phyloP scores from a whole-genome alignment of 2,113 vertebrate genomes.

The Prochilodus magdalenae region DNA sequence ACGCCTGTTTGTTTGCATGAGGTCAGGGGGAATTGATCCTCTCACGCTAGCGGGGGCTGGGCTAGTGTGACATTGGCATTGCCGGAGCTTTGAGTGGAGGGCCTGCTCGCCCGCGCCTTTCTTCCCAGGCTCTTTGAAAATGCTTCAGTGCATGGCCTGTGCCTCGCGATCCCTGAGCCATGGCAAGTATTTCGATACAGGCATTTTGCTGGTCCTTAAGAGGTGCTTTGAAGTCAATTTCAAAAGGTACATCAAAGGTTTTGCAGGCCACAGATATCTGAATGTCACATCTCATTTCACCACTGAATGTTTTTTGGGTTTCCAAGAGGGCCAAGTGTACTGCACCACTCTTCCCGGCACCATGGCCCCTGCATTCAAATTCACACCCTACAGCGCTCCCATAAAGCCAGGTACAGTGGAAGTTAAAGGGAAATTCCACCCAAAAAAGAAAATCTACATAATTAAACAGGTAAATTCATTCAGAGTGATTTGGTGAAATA shows the following conservation, averaged over 20 bases:
- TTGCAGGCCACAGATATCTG: conserved; percentile 40
- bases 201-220: conserved; percentile 50
- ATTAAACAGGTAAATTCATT: too few relatives aligned
- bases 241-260: conserved; percentile 69
- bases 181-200: conserved; percentile 58
- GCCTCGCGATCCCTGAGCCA: conserved; percentile 36
- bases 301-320: background rate
- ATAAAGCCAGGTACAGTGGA: background rate
- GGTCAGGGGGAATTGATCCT: conserved; percentile 11
- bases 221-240: conserved; percentile 71
- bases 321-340: background rate
- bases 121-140: conserved; percentile 48
- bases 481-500: too few relatives aligned
- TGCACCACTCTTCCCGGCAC: background rate
- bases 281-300: conserved; percentile 49
- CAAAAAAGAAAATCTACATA: too few relatives aligned
- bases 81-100: conserved; percentile 3
- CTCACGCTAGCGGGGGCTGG: background rate
- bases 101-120: conserved; percentile 40
- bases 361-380: background rate
- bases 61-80: background rate
- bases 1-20: background rate
- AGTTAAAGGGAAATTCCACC: background rate
- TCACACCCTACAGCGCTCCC: background rate
- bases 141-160: conserved; percentile 46